Conservation (phyloP, 2,888 invertebrate species). For the Alloscopus bannaensis region DNA sequence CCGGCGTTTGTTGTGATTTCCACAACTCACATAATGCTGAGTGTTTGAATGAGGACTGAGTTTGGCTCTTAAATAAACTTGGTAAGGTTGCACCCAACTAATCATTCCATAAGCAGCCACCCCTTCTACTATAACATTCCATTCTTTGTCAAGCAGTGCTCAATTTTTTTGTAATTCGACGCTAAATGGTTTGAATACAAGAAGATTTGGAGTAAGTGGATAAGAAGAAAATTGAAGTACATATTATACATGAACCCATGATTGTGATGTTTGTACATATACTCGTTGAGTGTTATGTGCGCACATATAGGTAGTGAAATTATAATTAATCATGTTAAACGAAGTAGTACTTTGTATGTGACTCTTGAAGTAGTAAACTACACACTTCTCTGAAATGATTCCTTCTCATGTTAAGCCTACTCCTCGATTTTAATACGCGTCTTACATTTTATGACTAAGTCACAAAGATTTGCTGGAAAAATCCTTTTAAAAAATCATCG, state of each 20-base stretch:
- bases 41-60: not conserved
- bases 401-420: not conserved
- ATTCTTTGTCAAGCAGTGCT: not conserved
- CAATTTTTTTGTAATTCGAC: too few relatives aligned
- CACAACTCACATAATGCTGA: not conserved
- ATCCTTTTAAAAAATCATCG: not conserved
- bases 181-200: too few relatives aligned
- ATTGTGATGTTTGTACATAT: too few relatives aligned
- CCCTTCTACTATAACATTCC: not conserved
- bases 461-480: not conserved
- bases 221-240: too few relatives aligned
- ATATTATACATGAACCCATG: not conserved
- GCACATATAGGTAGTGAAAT: not conserved
- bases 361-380: too few relatives aligned
- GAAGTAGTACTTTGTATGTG: not conserved
- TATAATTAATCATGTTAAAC: not conserved
- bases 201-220: too few relatives aligned
- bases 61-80: constrained; percentile 39
- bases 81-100: constrained; percentile 22
- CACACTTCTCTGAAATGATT: too few relatives aligned
- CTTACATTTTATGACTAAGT: not conserved
- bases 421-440: not conserved
- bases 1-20: not conserved
- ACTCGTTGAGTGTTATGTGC: not conserved
- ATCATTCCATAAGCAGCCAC: not conserved